Conservation (phyloP, 2,797 vertebrate genomes). For the Falco rusticolus region DNA sequence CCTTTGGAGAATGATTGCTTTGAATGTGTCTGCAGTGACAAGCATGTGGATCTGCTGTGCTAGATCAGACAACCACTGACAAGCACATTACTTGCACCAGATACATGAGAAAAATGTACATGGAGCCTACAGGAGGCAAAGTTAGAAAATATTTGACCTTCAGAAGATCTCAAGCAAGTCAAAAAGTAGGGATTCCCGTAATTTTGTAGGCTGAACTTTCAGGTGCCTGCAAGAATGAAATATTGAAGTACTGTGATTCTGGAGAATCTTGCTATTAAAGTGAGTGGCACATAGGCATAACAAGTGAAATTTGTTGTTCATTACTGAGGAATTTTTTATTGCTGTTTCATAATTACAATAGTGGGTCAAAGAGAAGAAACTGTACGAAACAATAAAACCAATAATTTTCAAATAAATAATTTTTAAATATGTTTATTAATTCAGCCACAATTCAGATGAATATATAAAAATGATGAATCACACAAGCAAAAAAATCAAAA, state of each 20-base stretch:
- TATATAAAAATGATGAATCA: not conserved
- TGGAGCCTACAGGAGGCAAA: not conserved
- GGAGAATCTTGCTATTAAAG: not conserved
- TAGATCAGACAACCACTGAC: not conserved
- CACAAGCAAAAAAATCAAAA: not conserved
- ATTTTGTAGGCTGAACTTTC: not conserved
- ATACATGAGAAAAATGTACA: not conserved
- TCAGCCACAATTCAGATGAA: not conserved
- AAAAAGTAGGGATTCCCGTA: not conserved
- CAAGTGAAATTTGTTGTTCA: not conserved
- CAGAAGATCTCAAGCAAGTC: not conserved
- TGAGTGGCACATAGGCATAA: not conserved
- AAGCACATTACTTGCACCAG: not conserved
- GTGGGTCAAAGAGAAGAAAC: not conserved
- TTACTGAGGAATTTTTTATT: not conserved
- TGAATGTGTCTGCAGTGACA: not conserved
- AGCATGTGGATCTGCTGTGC: not conserved
- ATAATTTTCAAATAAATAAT: not conserved
- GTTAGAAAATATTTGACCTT: not conserved
- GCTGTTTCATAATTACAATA: not conserved
- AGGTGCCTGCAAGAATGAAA: not conserved
- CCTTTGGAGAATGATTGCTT: slow-evolving; percentile 4
- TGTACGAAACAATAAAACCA: not conserved
- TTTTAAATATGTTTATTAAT: not conserved
- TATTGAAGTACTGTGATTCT: not conserved